Conservation (phyloP, 2,797 vertebrate genomes). For the Odontamblyopus rebecca region DNA sequence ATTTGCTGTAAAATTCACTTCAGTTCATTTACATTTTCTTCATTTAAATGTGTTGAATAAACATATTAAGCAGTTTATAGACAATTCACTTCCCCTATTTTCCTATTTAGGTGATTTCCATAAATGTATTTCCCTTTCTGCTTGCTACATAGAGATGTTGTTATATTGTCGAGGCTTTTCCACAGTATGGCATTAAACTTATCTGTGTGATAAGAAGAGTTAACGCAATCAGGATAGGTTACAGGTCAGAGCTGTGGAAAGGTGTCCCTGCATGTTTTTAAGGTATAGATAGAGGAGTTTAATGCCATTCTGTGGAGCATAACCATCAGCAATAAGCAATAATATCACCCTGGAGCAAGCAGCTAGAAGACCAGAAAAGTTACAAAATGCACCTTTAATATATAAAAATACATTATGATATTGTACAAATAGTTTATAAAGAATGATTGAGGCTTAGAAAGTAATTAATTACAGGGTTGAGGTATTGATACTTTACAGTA, state of each 20-base stretch:
- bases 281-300: not conserved
- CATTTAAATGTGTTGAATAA: not conserved
- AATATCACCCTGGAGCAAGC: too few species aligned
- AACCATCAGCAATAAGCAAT: too few species aligned
- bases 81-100: not conserved
- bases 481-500: too few species aligned
- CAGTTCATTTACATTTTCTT: not conserved
- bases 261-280: not conserved
- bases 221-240: not conserved
- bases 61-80: not conserved
- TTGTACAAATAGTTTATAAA: too few species aligned
- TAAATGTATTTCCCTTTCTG: not conserved
- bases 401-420: not conserved
- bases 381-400: not conserved
- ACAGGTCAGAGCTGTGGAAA: not conserved
- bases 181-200: not conserved
- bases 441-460: too few species aligned
- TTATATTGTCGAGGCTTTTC: not conserved
- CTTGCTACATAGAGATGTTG: not conserved
- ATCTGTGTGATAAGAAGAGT: not conserved
- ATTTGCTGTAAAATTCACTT: not conserved
- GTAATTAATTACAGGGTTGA: too few species aligned
- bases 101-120: not conserved
- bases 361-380: not conserved
- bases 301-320: not conserved